These are phyloP conservation scores for Drosophila atripex DNA, from an alignment of 2,888 invertebrate species.

Conservation along the genomic window DNA sequence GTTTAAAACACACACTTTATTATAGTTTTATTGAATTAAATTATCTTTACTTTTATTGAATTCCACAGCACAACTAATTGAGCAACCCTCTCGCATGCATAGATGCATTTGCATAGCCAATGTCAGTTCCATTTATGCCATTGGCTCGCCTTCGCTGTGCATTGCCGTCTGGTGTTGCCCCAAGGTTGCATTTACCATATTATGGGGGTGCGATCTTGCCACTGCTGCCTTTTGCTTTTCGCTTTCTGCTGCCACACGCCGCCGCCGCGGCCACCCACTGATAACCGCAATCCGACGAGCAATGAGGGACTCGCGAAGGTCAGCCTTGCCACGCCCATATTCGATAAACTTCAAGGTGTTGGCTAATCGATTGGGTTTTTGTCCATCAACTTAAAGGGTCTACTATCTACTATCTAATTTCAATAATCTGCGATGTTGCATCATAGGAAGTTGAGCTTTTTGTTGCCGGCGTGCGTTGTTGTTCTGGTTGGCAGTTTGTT, in stretches of 20 bases:
- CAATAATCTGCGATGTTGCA: slow-evolving; percentile 19
- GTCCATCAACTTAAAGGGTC: neutral
- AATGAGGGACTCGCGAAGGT: slow-evolving; percentile 52
- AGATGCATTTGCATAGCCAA: slow-evolving; percentile 52
- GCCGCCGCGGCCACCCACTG: slow-evolving; percentile 9
- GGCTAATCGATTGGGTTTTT: slow-evolving; percentile 14
- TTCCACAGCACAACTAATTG: neutral
- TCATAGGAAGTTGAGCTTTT: slow-evolving; percentile 30
- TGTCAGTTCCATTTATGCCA: slow-evolving; percentile 59
- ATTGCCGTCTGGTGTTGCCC: slow-evolving; percentile 42
- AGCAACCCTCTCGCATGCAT: slow-evolving; percentile 39
- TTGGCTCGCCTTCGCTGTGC: slow-evolving; percentile 51
- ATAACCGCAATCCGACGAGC: slow-evolving; percentile 29
- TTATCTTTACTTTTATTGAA: neutral
- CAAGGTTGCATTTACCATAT: slow-evolving; percentile 67
- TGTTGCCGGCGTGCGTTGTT: slow-evolving; percentile 14
- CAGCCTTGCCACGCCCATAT: slow-evolving; percentile 6
- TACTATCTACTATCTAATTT: neutral
- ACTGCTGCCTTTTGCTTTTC: slow-evolving; percentile 10
- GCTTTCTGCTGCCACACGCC: slow-evolving; percentile 29
- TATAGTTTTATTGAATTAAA: neutral
- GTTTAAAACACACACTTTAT: neutral
- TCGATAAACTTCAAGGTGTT: slow-evolving; percentile 17
- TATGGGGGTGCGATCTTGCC: slow-evolving; percentile 65
- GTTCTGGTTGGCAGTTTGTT: slow-evolving; percentile 18